Percentiles rank a stretch among this genome's conserved stretches.
phyloP scores from a whole-genome alignment of 2,797 vertebrate species.

The Pelodytes ibericus region DNA sequence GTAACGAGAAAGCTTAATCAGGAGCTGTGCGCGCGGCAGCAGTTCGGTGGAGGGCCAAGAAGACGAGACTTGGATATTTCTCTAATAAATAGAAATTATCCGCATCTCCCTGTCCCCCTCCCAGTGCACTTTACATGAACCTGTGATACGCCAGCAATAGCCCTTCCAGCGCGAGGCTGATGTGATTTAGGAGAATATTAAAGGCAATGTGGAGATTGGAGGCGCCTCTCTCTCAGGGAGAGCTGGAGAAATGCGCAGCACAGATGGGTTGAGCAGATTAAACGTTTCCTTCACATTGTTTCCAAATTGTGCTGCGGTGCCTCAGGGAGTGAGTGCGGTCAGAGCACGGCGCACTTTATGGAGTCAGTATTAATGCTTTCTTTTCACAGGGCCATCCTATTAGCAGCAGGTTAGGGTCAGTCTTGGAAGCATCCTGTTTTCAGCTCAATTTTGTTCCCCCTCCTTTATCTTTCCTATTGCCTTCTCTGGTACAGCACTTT shows the following conservation, averaged over 20 bases:
- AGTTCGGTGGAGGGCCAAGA: conserved; percentile 44
- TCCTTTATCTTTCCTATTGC: conserved; percentile 52
- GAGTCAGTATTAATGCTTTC: conserved; percentile 70
- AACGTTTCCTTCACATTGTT: conserved; percentile 90
- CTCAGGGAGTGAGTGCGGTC: conserved; percentile 81
- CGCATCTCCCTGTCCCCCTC: conserved; percentile 55
- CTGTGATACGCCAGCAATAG: conserved; percentile 79
- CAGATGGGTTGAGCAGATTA: conserved; percentile 92
- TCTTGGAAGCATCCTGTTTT: conserved; percentile 60
- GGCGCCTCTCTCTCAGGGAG: conserved; percentile 83
- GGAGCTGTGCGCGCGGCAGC: conserved; percentile 48
- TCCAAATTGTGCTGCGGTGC: conserved; percentile 84
- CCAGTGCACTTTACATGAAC: conserved; percentile 90
- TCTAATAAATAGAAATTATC: conserved; percentile 56
- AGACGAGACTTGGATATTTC: conserved; percentile 50
- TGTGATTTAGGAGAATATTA: conserved; percentile 89
- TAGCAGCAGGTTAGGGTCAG: conserved; percentile 59
- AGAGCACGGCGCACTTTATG: conserved; percentile 70
- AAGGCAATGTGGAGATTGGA: conserved; percentile 92
- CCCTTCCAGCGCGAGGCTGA: conserved; percentile 81
- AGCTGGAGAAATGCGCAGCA: conserved; percentile 81
- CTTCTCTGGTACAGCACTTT: conserved; percentile 52
- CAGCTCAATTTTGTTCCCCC: conserved; percentile 36
- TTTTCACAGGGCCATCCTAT: conserved; percentile 64
- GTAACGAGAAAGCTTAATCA: conserved; percentile 53